Percentiles rank a stretch among this genome's conserved stretches.
Evolutionary conservation across 2,797 vertebrate genomes (phyloP).

Genomic region (Hypotaenidia okinawae): DNA sequence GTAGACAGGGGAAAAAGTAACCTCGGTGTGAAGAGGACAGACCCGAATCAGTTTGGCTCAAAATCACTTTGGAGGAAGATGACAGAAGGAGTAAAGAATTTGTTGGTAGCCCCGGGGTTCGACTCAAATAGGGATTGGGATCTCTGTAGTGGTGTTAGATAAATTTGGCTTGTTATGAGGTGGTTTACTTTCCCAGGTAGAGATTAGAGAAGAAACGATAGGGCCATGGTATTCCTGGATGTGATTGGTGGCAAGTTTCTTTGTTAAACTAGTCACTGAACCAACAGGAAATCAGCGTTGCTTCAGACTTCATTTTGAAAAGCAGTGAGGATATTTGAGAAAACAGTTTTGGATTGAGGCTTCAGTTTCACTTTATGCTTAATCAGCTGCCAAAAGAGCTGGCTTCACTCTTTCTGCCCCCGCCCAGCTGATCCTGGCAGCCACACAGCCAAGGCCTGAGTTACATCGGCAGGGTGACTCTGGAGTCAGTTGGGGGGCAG

Average conservation of each 20-base stretch:
- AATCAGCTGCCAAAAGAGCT: conserved; percentile 10
- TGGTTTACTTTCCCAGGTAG: conserved; percentile 43
- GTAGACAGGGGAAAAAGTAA: not conserved
- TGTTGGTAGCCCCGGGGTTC: conserved; percentile 31
- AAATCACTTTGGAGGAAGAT: conserved; percentile 31
- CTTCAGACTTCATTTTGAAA: conserved; percentile 4
- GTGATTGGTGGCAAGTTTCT: conserved; percentile 21
- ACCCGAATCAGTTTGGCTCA: not conserved
- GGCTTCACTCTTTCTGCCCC: not conserved
- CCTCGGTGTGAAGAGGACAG: not conserved
- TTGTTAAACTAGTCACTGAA: not conserved
- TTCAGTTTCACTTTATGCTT: conserved; percentile 14
- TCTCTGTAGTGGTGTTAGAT: conserved; percentile 45
- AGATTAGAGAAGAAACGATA: conserved; percentile 39
- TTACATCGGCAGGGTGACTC: conserved; percentile 6
- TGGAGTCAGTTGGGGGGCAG: not conserved
- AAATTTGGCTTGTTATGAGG: conserved; percentile 41
- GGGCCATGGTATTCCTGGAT: conserved; percentile 15
- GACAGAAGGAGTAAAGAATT: conserved; percentile 30
- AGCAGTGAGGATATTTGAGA: not conserved
- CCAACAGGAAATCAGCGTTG: not conserved
- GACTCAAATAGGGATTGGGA: not conserved
- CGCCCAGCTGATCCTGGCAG: not conserved
- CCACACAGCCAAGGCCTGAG: not conserved
- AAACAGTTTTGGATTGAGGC: not conserved